Evolutionary conservation across 2,797 vertebrate species (phyloP).

Genomic region (Semotilus atromaculatus): DNA sequence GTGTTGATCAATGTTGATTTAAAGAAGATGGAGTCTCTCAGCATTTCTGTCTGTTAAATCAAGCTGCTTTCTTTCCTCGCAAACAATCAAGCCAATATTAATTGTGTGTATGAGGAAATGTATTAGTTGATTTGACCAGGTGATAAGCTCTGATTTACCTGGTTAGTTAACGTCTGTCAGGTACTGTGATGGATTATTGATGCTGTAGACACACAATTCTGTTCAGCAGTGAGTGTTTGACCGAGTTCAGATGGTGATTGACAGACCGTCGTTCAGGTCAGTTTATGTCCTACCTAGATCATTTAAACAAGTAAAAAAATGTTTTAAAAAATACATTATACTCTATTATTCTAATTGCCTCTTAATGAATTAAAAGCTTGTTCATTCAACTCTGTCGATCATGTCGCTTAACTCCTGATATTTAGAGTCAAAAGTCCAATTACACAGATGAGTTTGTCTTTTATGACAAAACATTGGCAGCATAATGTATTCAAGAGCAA

Average conservation of each 20-base stretch:
- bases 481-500: background rate
- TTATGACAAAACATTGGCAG: background rate
- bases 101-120: slow-evolving; percentile 1
- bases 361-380: background rate
- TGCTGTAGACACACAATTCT: background rate
- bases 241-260: background rate
- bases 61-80: background rate
- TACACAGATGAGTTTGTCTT: background rate
- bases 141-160: slow-evolving; percentile 2
- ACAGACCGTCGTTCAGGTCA: background rate
- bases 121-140: slow-evolving; percentile 10
- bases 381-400: background rate
- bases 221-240: background rate
- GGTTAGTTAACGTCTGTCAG: background rate
- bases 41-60: no score
- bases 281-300: no score
- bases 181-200: slow-evolving; percentile 13
- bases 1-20: background rate
- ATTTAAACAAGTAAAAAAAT: no score
- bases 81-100: background rate
- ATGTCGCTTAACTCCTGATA: background rate
- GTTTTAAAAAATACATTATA: no score
- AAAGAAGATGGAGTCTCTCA: no score
- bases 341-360: background rate
- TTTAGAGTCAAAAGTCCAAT: background rate